These are phyloP conservation scores for Rambutsinella grinnellia DNA, from an alignment of 2,888 invertebrate genomes.

Conservation along the genomic window DNA sequence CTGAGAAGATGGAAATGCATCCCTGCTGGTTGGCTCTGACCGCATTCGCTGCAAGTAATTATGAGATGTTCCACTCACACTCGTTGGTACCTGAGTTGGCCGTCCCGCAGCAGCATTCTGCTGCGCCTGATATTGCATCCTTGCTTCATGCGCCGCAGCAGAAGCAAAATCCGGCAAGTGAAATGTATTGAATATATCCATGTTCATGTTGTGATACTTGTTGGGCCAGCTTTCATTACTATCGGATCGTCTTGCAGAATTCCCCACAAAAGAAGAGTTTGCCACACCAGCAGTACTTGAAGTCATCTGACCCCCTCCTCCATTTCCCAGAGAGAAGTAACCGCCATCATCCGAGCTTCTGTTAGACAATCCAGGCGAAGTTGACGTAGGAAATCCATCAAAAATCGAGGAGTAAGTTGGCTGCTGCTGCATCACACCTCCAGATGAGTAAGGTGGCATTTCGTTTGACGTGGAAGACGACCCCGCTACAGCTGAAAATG, in stretches of 20 bases:
- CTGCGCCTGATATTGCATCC: constrained; percentile 15
- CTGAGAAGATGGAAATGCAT: constrained; percentile 13
- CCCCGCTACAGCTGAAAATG: constrained; percentile 41
- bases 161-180: constrained; percentile 20
- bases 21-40: constrained; percentile 52
- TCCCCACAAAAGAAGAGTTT: constrained; percentile 8
- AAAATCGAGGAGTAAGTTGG: constrained; percentile 26
- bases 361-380: constrained; percentile 40
- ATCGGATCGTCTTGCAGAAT: background rate
- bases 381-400: constrained; percentile 33
- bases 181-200: constrained; percentile 41
- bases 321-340: constrained; percentile 36
- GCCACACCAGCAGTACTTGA: background rate
- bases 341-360: constrained; percentile 46
- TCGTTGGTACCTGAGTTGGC: constrained; percentile 8
- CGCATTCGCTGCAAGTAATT: constrained; percentile 62
- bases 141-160: constrained; percentile 16
- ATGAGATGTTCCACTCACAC: constrained; percentile 26
- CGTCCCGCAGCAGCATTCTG: background rate
- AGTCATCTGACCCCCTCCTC: background rate
- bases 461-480: constrained; percentile 26
- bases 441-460: constrained; percentile 37
- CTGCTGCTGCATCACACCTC: constrained; percentile 33
- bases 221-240: constrained; percentile 13
- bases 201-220: constrained; percentile 27